Evolutionary conservation across 2,888 invertebrate genomes (phyloP).

Genomic region (Fragum sueziense): DNA sequence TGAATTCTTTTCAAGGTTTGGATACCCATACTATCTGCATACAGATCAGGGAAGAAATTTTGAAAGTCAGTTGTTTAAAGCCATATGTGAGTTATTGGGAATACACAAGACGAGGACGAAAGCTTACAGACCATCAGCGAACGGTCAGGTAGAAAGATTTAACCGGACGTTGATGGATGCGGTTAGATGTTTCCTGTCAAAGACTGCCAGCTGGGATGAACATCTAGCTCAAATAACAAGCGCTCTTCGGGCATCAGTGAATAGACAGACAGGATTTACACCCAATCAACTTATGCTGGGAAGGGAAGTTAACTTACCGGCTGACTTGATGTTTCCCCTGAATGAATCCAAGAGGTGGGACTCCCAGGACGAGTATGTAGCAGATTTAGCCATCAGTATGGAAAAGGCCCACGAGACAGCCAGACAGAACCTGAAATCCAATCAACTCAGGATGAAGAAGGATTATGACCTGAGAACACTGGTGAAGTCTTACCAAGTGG

Average conservation of each 20-base stretch:
- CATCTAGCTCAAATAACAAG: conserved; percentile 8
- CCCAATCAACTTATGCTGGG: conserved; percentile 6
- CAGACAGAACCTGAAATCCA: conserved; percentile 20
- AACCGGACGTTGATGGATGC: conserved; percentile 20
- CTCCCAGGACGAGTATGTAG: conserved; percentile 21
- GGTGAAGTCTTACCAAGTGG: conserved; percentile 16
- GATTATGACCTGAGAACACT: conserved; percentile 33
- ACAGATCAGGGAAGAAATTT: conserved; percentile 22
- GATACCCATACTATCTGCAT: conserved; percentile 21
- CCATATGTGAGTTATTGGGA: conserved; percentile 11
- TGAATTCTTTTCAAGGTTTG: conserved; percentile 27
- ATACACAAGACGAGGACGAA: conserved; percentile 30
- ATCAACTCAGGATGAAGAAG: too few species aligned
- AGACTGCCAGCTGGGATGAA: conserved; percentile 4
- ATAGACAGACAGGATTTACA: conserved; percentile 6
- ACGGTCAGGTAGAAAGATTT: conserved; percentile 16
- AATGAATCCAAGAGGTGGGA: neutral
- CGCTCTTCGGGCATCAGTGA: neutral
- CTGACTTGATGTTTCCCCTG: conserved; percentile 11
- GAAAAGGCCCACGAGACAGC: conserved; percentile 33
- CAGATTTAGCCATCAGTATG: neutral
- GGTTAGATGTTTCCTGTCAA: neutral
- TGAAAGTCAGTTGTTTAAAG: conserved; percentile 13
- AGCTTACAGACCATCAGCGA: conserved; percentile 24
- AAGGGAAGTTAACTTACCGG: conserved; percentile 6